Conservation (phyloP, 2,888 invertebrate species). For the Xanthia icteritia region DNA sequence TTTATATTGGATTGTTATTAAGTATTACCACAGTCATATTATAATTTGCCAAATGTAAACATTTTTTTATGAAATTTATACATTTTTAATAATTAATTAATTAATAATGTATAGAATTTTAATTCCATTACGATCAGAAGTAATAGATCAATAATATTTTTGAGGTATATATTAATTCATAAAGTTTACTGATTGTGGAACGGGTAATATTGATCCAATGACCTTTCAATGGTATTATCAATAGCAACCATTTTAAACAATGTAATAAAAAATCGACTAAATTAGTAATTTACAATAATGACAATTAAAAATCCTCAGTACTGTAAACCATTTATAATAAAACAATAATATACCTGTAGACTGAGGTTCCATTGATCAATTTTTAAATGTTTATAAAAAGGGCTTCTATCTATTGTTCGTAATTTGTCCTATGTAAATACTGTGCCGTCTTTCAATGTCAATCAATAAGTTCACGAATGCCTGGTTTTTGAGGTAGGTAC, state of each 20-base stretch:
- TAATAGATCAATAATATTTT: conserved; percentile 59
- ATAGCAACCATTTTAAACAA: conserved; percentile 31
- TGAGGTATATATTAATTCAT: conserved; percentile 57
- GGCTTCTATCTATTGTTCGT: background rate
- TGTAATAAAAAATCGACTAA: conserved; percentile 44
- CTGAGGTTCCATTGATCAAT: conserved; percentile 45
- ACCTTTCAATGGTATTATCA: conserved; percentile 42
- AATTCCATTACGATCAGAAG: conserved; percentile 55
- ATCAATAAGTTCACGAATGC: conserved; percentile 14
- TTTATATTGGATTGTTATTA: conserved; percentile 58
- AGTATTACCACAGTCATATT: conserved; percentile 44
- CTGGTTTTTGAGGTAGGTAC: background rate
- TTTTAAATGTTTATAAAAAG: conserved; percentile 4
- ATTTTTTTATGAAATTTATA: conserved; percentile 61
- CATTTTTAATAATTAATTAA: conserved; percentile 58
- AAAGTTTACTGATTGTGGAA: conserved; percentile 46
- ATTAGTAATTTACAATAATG: conserved; percentile 40
- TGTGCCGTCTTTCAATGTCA: conserved; percentile 8
- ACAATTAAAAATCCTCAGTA: conserved; percentile 34
- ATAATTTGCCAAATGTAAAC: conserved; percentile 58
- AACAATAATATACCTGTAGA: conserved; percentile 40
- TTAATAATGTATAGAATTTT: conserved; percentile 51
- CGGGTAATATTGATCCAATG: conserved; percentile 41
- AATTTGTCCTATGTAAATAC: conserved; percentile 12
- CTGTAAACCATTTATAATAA: conserved; percentile 35